Conservation (phyloP, 2,113 vertebrate genomes). For the Ophthalmolycus amberensis region DNA sequence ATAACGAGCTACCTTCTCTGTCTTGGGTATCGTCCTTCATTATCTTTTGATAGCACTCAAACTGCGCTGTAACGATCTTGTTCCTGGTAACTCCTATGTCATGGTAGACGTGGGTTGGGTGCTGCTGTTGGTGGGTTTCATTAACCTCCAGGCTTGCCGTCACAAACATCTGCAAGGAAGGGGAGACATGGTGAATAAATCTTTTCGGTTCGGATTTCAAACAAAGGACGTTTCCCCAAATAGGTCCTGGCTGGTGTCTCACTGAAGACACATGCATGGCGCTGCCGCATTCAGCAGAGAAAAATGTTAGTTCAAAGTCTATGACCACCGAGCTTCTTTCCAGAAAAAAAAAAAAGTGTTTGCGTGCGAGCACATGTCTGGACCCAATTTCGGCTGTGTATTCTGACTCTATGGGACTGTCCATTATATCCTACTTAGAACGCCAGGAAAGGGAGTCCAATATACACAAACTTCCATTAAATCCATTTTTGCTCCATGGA, state of each 20-base stretch:
- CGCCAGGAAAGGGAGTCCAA: slow-evolving; percentile 19
- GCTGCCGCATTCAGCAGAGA: neutral
- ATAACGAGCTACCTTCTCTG: slow-evolving; percentile 66
- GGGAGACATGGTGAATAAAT: neutral
- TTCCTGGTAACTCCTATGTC: slow-evolving; percentile 87
- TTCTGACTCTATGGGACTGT: neutral
- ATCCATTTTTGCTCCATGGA: slow-evolving; percentile 14
- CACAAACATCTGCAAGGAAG: slow-evolving; percentile 78
- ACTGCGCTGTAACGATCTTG: slow-evolving; percentile 96
- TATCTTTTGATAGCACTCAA: slow-evolving; percentile 98
- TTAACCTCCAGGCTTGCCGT: slow-evolving; percentile 81
- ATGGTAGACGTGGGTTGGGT: slow-evolving; percentile 75
- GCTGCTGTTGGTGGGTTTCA: slow-evolving; percentile 71
- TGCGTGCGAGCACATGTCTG: slow-evolving; percentile 9
- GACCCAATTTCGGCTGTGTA: slow-evolving; percentile 1
- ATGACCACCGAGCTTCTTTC: neutral
- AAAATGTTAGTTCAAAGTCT: neutral
- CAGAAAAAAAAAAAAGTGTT: neutral
- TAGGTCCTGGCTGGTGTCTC: neutral
- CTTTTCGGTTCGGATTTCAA: neutral
- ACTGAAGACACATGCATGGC: neutral
- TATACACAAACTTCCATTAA: slow-evolving; percentile 40
- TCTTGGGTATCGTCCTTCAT: slow-evolving; percentile 83
- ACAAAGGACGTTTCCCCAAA: neutral
- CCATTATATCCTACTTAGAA: slow-evolving; percentile 5